A percentile compares a stretch with the other conserved stretches of the same genome.
Conservation (phyloP, 2,888 invertebrate genomes). For the Eupelmus urozonus region DNA sequence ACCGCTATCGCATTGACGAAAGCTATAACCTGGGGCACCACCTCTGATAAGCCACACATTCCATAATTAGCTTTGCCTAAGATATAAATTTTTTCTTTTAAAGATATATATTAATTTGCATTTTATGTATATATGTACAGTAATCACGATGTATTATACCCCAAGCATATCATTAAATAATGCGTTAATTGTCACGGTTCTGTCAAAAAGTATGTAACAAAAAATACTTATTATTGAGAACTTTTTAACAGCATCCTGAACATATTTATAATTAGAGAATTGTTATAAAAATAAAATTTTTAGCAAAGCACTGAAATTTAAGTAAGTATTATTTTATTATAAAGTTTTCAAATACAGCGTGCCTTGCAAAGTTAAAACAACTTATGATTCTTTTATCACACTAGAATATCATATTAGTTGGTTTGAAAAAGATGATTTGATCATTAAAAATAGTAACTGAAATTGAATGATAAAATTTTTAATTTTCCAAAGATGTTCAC, state of each 20-base stretch:
- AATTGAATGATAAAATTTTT: too few species aligned
- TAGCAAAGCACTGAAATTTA: slow-evolving; percentile 21
- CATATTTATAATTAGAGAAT: slow-evolving; percentile 6
- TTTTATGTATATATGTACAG: not conserved
- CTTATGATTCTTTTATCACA: not conserved
- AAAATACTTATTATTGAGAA: not conserved
- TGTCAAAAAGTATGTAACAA: slow-evolving; percentile 7
- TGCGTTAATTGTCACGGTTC: not conserved
- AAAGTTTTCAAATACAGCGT: not conserved
- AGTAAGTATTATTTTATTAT: slow-evolving; percentile 4
- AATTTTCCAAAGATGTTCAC: too few species aligned
- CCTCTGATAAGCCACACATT: slow-evolving; percentile 7
- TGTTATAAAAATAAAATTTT: not conserved
- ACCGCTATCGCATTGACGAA: not conserved
- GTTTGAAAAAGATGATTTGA: slow-evolving; percentile 8
- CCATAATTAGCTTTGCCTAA: slow-evolving; percentile 6
- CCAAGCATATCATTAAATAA: not conserved
- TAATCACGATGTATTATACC: not conserved
- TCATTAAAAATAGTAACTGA: slow-evolving; percentile 1
- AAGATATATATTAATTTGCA: slow-evolving; percentile 7
- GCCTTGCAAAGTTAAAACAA: slow-evolving; percentile 19
- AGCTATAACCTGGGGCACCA: not conserved
- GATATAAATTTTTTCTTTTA: slow-evolving; percentile 3
- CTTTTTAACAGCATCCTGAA: slow-evolving; percentile 9
- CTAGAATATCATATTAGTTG: not conserved